Conservation (phyloP, 2,888 invertebrate species). For the Drosophila leonis region DNA sequence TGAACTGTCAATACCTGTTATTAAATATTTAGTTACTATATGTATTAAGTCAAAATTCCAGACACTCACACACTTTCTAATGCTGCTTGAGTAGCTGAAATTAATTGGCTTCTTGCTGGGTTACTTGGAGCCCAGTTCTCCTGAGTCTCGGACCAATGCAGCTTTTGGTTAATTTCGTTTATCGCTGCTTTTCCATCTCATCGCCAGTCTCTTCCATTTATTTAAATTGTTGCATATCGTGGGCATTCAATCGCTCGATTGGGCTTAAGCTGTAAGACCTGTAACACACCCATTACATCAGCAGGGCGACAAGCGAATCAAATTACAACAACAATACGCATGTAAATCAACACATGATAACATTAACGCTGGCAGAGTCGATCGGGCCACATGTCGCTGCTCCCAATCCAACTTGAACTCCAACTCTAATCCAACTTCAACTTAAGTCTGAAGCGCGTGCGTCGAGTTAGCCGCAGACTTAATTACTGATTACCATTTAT, state of each 20-base stretch:
- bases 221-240: constrained; percentile 58
- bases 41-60: background rate
- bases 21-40: background rate
- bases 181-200: constrained; percentile 45
- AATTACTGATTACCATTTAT: constrained; percentile 83
- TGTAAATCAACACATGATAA: constrained; percentile 79
- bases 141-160: background rate
- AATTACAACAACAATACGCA: constrained; percentile 64
- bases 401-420: constrained; percentile 28
- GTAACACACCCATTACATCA: constrained; percentile 43
- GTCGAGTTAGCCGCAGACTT: constrained; percentile 61
- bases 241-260: constrained; percentile 39
- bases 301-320: constrained; percentile 49
- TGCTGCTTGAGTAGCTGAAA: constrained; percentile 27
- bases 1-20: background rate
- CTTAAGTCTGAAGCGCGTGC: constrained; percentile 58
- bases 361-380: constrained; percentile 41
- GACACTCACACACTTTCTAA: background rate
- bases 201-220: constrained; percentile 42
- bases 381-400: constrained; percentile 38
- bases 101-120: constrained; percentile 47
- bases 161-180: constrained; percentile 23
- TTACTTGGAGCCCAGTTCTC: constrained; percentile 12
- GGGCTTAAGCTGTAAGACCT: constrained; percentile 31
- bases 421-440: constrained; percentile 20